Conservation (phyloP, 2,797 vertebrate genomes). For the Rhinogobio ventralis region DNA sequence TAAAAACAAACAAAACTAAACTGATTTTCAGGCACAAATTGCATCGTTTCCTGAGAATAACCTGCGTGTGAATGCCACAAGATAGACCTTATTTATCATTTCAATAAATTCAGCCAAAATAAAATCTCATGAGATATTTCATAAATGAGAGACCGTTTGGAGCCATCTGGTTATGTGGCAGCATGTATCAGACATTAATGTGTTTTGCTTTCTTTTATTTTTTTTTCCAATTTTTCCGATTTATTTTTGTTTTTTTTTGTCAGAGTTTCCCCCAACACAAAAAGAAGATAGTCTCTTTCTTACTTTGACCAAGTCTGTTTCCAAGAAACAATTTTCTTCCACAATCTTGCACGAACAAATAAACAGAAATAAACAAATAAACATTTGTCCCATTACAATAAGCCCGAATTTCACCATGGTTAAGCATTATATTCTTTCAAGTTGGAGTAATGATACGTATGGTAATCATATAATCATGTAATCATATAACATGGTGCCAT, state of each 20-base stretch:
- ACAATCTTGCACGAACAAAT: background rate
- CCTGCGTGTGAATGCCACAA: background rate
- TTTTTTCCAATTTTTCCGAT: too few relatives aligned
- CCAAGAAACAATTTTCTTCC: background rate
- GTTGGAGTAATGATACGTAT: background rate
- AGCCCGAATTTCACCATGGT: background rate
- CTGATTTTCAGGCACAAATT: conserved; percentile 11
- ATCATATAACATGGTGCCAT: background rate
- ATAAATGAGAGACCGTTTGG: conserved; percentile 25
- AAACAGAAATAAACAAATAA: too few relatives aligned
- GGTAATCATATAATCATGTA: background rate
- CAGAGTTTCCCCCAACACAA: background rate
- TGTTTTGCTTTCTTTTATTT: background rate
- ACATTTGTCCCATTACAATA: background rate
- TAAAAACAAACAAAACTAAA: background rate
- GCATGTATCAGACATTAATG: conserved; percentile 27
- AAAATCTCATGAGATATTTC: conserved; percentile 26
- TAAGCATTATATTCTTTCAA: background rate
- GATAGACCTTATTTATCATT: conserved; percentile 6
- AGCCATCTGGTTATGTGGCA: conserved; percentile 44
- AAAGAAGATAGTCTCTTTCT: background rate
- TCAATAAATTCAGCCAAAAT: conserved; percentile 34
- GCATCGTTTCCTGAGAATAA: background rate
- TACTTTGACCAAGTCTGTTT: background rate
- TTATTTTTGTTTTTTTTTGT: background rate